Conservation (phyloP, 1,140 invertebrate species). For the Papilio helenus region DNA sequence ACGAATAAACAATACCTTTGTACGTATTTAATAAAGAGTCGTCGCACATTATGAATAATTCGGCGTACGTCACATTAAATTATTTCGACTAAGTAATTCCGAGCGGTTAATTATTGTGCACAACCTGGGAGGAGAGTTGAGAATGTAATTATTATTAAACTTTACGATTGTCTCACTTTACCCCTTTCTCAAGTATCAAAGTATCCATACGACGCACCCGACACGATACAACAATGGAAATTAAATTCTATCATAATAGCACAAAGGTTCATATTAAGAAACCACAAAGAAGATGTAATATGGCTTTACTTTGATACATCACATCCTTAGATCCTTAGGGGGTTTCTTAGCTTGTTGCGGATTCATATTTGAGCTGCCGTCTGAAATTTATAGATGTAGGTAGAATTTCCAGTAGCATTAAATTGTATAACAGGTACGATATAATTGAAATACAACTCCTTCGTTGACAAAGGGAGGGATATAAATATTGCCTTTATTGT, state of each 20-base stretch:
- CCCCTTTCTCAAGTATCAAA: conserved; percentile 65
- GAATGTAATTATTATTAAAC: conserved; percentile 84
- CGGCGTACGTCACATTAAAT: conserved; percentile 79
- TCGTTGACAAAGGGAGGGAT: conserved; percentile 5
- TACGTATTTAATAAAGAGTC: conserved; percentile 54
- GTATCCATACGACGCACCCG: conserved; percentile 49
- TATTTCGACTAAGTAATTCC: conserved; percentile 82
- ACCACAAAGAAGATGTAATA: conserved; percentile 39
- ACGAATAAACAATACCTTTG: background rate
- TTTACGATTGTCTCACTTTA: conserved; percentile 83
- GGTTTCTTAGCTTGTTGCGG: conserved; percentile 79
- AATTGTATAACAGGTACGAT: conserved; percentile 22
- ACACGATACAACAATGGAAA: conserved; percentile 42
- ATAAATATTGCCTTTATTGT: conserved; percentile 2
- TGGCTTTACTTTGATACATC: conserved; percentile 50
- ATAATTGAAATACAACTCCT: conserved; percentile 37
- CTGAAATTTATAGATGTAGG: conserved; percentile 62
- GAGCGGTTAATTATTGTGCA: conserved; percentile 82
- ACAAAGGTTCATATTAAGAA: conserved; percentile 55
- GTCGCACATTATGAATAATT: conserved; percentile 61
- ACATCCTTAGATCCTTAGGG: conserved; percentile 75
- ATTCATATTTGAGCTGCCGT: conserved; percentile 79
- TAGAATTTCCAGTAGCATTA: conserved; percentile 38
- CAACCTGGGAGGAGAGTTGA: conserved; percentile 79
- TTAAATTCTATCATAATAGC: conserved; percentile 41